Evolutionary conservation across 2,797 vertebrate species (phyloP).

Genomic region (Crocodylus rhombifer): DNA sequence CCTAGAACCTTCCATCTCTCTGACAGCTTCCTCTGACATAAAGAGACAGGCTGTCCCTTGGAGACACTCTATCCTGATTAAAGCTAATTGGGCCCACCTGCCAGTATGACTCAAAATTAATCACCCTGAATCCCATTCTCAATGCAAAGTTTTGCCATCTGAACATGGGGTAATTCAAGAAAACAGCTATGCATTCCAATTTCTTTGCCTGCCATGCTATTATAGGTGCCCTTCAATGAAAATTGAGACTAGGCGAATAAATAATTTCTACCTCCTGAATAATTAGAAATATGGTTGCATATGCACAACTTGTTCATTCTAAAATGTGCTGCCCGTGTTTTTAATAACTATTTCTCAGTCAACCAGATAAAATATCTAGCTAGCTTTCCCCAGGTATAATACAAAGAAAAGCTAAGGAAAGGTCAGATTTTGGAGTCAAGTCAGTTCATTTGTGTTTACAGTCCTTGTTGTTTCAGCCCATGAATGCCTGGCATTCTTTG

Average conservation of each 20-base stretch:
- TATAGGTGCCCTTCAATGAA: background rate
- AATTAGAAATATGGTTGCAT: background rate
- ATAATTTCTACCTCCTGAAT: background rate
- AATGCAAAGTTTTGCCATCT: background rate
- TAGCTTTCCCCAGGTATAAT: background rate
- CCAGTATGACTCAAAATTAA: background rate
- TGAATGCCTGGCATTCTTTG: background rate
- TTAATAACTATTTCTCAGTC: background rate
- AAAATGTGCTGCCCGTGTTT: background rate
- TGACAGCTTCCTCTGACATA: background rate
- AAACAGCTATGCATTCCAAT: background rate
- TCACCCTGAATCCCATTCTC: background rate
- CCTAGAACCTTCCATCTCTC: background rate
- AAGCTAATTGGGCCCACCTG: background rate
- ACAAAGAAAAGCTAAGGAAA: background rate
- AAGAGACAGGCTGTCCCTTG: background rate
- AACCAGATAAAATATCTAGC: background rate
- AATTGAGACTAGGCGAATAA: background rate
- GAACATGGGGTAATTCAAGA: background rate
- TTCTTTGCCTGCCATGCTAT: background rate
- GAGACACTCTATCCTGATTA: background rate
- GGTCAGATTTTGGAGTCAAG: background rate
- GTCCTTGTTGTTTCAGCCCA: background rate
- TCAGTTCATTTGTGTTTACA: background rate
- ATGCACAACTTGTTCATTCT: background rate